These are phyloP conservation scores for Agonopterix arenella DNA, from an alignment of 2,888 invertebrate species.

Conservation along the genomic window DNA sequence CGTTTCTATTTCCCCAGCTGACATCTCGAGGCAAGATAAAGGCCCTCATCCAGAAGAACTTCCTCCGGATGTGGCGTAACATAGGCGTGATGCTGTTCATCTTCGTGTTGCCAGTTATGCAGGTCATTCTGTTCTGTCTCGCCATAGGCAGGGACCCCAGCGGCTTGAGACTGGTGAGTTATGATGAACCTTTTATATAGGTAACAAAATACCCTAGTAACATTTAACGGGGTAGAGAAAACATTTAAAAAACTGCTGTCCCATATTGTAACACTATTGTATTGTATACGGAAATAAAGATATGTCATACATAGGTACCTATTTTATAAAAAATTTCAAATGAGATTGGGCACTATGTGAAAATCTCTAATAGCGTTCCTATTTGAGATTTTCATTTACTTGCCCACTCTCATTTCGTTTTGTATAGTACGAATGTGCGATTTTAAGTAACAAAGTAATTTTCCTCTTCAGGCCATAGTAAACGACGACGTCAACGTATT, in stretches of 20 bases:
- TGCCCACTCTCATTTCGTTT: too few species aligned
- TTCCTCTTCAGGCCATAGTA: slow-evolving; percentile 53
- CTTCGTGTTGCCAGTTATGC: slow-evolving; percentile 95
- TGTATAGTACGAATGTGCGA: too few species aligned
- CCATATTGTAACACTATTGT: too few species aligned
- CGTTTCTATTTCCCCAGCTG: slow-evolving; percentile 47
- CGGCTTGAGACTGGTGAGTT: slow-evolving; percentile 86
- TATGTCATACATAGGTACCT: too few species aligned
- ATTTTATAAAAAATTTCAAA: too few species aligned
- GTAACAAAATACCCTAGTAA: too few species aligned
- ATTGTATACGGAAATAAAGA: too few species aligned
- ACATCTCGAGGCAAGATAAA: slow-evolving; percentile 91
- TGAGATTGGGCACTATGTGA: too few species aligned
- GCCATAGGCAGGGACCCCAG: slow-evolving; percentile 93
- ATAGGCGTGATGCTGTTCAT: slow-evolving; percentile 96
- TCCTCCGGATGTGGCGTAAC: slow-evolving; percentile 94
- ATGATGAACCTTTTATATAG: neutral
- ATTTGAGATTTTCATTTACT: too few species aligned
- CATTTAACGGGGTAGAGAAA: too few species aligned
- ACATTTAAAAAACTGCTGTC: too few species aligned
- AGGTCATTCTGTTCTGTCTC: slow-evolving; percentile 94
- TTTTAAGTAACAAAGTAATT: neutral
- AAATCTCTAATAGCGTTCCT: too few species aligned
- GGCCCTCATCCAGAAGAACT: slow-evolving; percentile 91
- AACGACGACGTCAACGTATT: slow-evolving; percentile 60